phyloP scores from a whole-genome alignment of 2,113 vertebrate species.

The Rutilus rutilus region DNA sequence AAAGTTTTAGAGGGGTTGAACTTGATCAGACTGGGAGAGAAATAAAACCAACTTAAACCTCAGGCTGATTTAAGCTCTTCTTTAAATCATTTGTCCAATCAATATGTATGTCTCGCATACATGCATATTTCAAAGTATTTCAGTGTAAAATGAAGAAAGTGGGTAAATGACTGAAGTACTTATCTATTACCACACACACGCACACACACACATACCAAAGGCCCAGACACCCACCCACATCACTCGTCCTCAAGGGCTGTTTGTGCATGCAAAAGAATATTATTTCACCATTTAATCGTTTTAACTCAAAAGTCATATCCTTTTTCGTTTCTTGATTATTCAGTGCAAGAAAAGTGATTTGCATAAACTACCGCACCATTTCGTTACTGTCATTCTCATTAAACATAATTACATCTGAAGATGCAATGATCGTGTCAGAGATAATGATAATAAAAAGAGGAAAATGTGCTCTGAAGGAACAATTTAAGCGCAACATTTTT shows the following conservation, averaged over 20 bases:
- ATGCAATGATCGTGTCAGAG: constrained; percentile 49
- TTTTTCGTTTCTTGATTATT: constrained; percentile 71
- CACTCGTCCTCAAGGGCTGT: constrained; percentile 59
- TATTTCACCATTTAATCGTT: constrained; percentile 72
- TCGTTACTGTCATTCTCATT: constrained; percentile 68
- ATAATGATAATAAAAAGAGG: constrained; percentile 28
- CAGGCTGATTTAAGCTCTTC: neutral
- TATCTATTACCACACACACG: constrained; percentile 5
- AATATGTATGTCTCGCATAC: neutral
- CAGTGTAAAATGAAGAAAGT: neutral
- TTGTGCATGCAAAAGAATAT: constrained; percentile 62
- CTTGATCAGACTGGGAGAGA: neutral
- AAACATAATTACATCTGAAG: constrained; percentile 60
- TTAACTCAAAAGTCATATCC: constrained; percentile 70
- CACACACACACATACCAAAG: neutral
- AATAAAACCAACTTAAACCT: neutral
- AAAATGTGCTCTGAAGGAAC: constrained; percentile 20
- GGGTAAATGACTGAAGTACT: neutral
- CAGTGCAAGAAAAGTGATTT: constrained; percentile 67
- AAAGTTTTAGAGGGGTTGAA: neutral
- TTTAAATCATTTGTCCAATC: neutral
- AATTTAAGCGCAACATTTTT: constrained; percentile 15
- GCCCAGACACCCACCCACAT: constrained; percentile 21
- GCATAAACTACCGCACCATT: constrained; percentile 64
- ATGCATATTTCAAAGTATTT: constrained; percentile 21